phyloP scores from a whole-genome alignment of 2,797 vertebrate species.

The Pangasius macronema region DNA sequence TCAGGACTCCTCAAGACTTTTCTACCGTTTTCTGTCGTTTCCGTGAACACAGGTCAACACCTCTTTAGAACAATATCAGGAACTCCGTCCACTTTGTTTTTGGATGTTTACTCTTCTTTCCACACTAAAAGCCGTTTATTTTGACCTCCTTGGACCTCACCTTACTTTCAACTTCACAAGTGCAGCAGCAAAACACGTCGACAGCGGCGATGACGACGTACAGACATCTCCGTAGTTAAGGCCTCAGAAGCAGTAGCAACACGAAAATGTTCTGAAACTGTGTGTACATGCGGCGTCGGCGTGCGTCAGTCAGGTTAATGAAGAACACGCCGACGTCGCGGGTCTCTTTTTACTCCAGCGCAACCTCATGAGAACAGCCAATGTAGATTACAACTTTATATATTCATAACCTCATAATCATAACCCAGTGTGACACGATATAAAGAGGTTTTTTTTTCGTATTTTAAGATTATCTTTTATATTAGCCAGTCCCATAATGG shows the following conservation, averaged over 20 bases:
- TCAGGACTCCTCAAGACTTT: slow-evolving; percentile 53
- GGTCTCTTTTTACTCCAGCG: slow-evolving; percentile 41
- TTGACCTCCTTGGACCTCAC: slow-evolving; percentile 26
- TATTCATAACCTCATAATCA: slow-evolving; percentile 34
- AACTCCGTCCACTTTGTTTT: slow-evolving; percentile 61
- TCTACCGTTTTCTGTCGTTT: slow-evolving; percentile 52
- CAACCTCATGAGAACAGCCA: slow-evolving; percentile 51
- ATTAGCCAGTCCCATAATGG: slow-evolving; percentile 26
- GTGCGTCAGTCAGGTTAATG: slow-evolving; percentile 40
- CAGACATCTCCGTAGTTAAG: slow-evolving; percentile 28
- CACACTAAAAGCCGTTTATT: slow-evolving; percentile 52
- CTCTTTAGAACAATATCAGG: slow-evolving; percentile 71
- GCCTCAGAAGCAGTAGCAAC: slow-evolving; percentile 47
- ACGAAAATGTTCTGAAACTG: slow-evolving; percentile 38
- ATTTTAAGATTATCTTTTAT: slow-evolving; percentile 18
- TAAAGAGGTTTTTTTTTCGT: background rate
- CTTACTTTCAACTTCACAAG: slow-evolving; percentile 44
- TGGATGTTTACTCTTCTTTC: slow-evolving; percentile 63
- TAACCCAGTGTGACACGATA: background rate
- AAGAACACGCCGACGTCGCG: slow-evolving; percentile 38
- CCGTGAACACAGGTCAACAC: slow-evolving; percentile 62
- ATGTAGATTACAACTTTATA: slow-evolving; percentile 45
- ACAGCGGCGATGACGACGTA: background rate
- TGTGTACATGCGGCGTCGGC: slow-evolving; percentile 23
- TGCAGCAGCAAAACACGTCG: slow-evolving; percentile 33